A percentile compares a stretch with the other conserved stretches of the same genome.
Conservation (phyloP, 2,797 vertebrate genomes). For the Betta splendens region DNA sequence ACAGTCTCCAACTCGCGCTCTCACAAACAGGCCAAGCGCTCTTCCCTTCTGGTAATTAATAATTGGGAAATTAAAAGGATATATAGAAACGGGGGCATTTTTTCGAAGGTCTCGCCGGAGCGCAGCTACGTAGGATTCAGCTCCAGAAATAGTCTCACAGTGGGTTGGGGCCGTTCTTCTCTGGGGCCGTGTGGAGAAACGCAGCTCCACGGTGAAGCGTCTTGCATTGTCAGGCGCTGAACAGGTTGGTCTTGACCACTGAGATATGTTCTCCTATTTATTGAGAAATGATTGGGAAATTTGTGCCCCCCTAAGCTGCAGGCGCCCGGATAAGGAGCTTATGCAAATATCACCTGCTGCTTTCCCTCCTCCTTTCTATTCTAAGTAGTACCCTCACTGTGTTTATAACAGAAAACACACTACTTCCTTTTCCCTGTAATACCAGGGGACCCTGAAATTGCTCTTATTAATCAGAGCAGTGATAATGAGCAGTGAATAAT, state of each 20-base stretch:
- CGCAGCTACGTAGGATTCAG: not conserved
- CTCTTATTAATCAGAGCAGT: constrained; percentile 83
- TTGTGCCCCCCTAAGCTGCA: constrained; percentile 45
- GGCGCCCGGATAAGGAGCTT: constrained; percentile 54
- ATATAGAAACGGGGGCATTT: not conserved
- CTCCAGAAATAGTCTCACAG: constrained; percentile 16
- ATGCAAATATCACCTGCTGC: constrained; percentile 71
- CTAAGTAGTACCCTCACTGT: constrained; percentile 70
- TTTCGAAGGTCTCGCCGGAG: not conserved
- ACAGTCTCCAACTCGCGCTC: not conserved
- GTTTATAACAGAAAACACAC: constrained; percentile 71
- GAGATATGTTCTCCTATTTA: constrained; percentile 46
- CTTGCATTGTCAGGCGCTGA: constrained; percentile 18
- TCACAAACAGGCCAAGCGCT: not conserved
- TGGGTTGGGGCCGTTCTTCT: constrained; percentile 1
- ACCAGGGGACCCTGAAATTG: constrained; percentile 78
- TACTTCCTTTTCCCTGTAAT: constrained; percentile 64
- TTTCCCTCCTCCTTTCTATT: constrained; percentile 51
- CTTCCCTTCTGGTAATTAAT: constrained; percentile 21
- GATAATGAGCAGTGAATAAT: constrained; percentile 83
- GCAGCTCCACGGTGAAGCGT: not conserved
- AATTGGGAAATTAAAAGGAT: constrained; percentile 13
- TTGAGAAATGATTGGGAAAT: constrained; percentile 47
- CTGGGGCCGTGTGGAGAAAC: not conserved
- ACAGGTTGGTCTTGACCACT: constrained; percentile 28